Evolutionary conservation across 2,113 vertebrate genomes (phyloP).

Genomic region (Grammomys surdaster): DNA sequence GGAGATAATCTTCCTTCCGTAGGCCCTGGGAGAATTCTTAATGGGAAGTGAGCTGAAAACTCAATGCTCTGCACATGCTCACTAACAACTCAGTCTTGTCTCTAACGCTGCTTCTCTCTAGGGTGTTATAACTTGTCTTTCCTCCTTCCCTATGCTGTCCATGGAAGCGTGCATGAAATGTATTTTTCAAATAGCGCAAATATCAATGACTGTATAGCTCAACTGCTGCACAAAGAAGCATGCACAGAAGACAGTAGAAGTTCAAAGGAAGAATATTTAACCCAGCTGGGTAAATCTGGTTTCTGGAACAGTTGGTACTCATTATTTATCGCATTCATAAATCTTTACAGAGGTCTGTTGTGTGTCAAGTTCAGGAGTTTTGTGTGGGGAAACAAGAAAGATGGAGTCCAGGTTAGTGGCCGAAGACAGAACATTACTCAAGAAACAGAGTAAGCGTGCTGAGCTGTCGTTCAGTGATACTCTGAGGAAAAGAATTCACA

Average conservation of each 20-base stretch:
- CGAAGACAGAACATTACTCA: not conserved
- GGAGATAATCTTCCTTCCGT: not conserved
- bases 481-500: not conserved
- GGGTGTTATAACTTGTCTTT: not conserved
- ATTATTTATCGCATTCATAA: not conserved
- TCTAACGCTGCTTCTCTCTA: not conserved
- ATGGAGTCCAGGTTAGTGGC: not conserved
- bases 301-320: not conserved
- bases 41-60: not conserved
- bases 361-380: conserved; percentile 2
- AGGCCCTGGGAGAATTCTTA: not conserved
- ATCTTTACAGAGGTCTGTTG: not conserved
- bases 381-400: not conserved
- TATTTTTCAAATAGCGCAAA: not conserved
- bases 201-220: not conserved
- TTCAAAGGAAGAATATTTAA: not conserved
- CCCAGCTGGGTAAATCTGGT: not conserved
- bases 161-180: not conserved
- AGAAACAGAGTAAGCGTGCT: not conserved
- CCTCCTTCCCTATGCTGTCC: not conserved
- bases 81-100: not conserved
- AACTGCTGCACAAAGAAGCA: not conserved
- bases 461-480: not conserved
- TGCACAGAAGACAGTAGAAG: not conserved
- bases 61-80: not conserved